Conservation (phyloP, 2,797 vertebrate genomes). For the Macrochelys suwanniensis region DNA sequence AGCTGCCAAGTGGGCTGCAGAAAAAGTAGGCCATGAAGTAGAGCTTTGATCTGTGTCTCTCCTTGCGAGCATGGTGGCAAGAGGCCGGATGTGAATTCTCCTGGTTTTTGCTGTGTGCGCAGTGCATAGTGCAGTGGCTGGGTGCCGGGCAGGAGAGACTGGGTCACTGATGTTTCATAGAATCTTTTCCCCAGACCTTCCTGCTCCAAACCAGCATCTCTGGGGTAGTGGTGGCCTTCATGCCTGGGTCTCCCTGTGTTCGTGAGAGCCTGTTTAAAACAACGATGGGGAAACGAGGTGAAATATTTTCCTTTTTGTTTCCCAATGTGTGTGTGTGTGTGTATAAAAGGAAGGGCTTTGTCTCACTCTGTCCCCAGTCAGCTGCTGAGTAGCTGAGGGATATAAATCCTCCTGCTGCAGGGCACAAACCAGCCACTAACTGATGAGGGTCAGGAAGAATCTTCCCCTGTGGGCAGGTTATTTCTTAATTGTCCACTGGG, state of each 20-base stretch:
- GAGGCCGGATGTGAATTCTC: background rate
- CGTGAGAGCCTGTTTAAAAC: background rate
- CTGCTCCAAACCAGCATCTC: background rate
- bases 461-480: background rate
- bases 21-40: background rate
- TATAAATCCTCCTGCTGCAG: background rate
- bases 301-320: background rate
- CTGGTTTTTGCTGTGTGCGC: background rate
- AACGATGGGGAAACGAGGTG: background rate
- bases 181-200: background rate
- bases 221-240: background rate
- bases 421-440: background rate
- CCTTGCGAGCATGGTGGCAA: background rate
- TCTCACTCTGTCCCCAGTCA: background rate
- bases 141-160: background rate
- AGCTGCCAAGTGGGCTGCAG: background rate
- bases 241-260: background rate
- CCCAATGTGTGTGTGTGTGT: too few species aligned
- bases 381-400: too few species aligned
- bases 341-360: background rate
- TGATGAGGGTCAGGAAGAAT: background rate
- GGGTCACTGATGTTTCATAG: background rate
- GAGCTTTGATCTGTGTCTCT: background rate
- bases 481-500: background rate
- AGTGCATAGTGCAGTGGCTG: background rate